Base-by-base conservation (phyloP, 2,888 invertebrate genomes). In the Sepiola atlantica region DNA sequence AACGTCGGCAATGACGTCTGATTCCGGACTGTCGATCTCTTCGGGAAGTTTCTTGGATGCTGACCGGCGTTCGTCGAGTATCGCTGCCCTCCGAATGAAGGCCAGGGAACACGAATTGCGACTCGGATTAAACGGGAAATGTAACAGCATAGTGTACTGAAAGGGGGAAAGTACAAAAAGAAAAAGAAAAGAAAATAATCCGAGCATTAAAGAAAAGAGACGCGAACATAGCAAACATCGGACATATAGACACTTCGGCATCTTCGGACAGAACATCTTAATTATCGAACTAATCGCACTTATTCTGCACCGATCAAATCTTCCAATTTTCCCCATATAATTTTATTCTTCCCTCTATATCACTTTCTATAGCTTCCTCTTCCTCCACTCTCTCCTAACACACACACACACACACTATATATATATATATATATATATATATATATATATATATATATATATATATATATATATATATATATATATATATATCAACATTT, bases 51-150 rank as follows among this genome's bases (percentile, higher is more conserved):
- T 93, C 61, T 55, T 94, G 32, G 95, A 95, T 28, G 93, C 94
- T 0, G 96, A 96, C 94, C 94, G 96, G 16, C 95, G 96, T 24
- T 95, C 95, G 14, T 95, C 96, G 16, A 96, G 96, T 94, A 96
- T 96, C 12, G 96, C 96, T 20, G 96, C 96, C 10, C 94, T 96
- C 24, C 94, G 96, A 55, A 95, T 96, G 94, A 96, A 96, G 94
- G 96, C 96, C 3, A 95, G 96, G 20, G 96, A 96, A 90, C 96
- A 96, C 90, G 96, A 96, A 94, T 94, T 96, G 55, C 95, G 96
- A 93, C 94, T 96, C 8, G 95, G 95, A 24, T 94, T 95, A 16
- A 95, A 95, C 35, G 92, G 94, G 8, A 61, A 93, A 32, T 94
- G 94, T 54, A 94, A 94, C 90, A 94, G 90, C 55, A 90, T 93